Evolutionary conservation across 2,888 invertebrate species (phyloP), one percentile per base, ranked within the genome.

Genomic region (Tinea pellionella): DNA sequence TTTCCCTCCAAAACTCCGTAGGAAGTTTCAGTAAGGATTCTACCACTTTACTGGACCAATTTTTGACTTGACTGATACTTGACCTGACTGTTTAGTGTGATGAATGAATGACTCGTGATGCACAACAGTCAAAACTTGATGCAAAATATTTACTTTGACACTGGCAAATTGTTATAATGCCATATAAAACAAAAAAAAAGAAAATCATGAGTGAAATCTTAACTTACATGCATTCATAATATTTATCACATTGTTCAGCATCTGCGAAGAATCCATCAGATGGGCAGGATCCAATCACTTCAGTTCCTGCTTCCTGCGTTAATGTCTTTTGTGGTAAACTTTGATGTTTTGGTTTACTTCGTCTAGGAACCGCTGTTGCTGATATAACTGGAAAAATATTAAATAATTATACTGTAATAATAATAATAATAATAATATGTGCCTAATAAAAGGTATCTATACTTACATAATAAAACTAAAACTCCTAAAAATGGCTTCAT

Each of bases 231-330:
- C 96, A 96, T 63, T 92, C 92, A 77, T 95, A 93, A 73, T 95
- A 96, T 78, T 95, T 95, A 83, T 96, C 96, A 73, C 96, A 96
- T 80, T 96, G 95, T 68, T 93, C 92, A 12, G 92, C 91, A 71
- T 95, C 95, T 9, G 95, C 94, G 72, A 94, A 96, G 81, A 90
- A 96, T 8, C 96, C 96, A 67, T 93, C 91, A 68, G 94, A 94
- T 0, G 96, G 96, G 69, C 96, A 96, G 16, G 92, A 89, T 64
- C 89, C 85, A 62, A 88, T 89, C 68, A 89, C 89, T 59, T 90
- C 90, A 0, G 90, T 89, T 16, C 88, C 88, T 1, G 73, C 42
- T 2, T 77, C 78, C 0, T 70, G 71, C n/a, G 24, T 1, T 0
- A 67, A 67, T 1, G 72, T 68, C 19, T 75, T 68, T 0, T 85